Evolutionary conservation across 2,888 invertebrate genomes (phyloP), one percentile per base, ranked within the genome.

Genomic region (Achlya flavicornis): DNA sequence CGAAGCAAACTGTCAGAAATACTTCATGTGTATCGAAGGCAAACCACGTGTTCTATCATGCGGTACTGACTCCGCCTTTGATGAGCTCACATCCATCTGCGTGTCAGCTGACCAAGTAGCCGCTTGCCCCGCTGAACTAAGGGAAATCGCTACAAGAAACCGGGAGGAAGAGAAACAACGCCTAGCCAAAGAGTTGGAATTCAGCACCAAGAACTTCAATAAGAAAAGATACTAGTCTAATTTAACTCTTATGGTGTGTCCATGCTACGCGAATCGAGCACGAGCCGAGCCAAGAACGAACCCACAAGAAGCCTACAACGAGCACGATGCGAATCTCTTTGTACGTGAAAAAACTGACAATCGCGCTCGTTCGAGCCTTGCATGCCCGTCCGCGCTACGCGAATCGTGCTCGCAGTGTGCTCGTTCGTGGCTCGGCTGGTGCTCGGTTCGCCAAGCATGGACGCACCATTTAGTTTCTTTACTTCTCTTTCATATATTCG

Each of bases 101-200:
- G 97, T 97, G 62, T 96, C 95, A 4, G 95, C 96, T 61, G 97
- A 97, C 74, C 96, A 97, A 84, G 97, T 98, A 12, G 95, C 96
- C 4, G 95, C 95, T 69, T 98, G 98, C 86, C 95, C 95, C 62
- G 69, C 73, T 57, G 90, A 91, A 58, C 81, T 93, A 1, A 84
- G 84, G 41, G 71, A 74, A 0, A 71, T 78, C 0, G 92, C 92
- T 0, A 86, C 87, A 3, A 74, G 76, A 8, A 78, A 86, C 19
- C 85, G 88, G 8, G 86, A 87, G 12, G 84, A 83, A 0, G 90
- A 88, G 57, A 75, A 84, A 62, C 82, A 86, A 69, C 78, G 83
- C 2, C 76, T 83, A 3, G 85, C 84, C 19, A 89, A 87, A 58
- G 86, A 90, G 75, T 38, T 81, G 2, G 81, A 87, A 58, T 83